These are phyloP conservation scores for Henricia sp. DNA, from an alignment of 53 echinoderm and acorn worm species.

Conservation along the genomic window DNA sequence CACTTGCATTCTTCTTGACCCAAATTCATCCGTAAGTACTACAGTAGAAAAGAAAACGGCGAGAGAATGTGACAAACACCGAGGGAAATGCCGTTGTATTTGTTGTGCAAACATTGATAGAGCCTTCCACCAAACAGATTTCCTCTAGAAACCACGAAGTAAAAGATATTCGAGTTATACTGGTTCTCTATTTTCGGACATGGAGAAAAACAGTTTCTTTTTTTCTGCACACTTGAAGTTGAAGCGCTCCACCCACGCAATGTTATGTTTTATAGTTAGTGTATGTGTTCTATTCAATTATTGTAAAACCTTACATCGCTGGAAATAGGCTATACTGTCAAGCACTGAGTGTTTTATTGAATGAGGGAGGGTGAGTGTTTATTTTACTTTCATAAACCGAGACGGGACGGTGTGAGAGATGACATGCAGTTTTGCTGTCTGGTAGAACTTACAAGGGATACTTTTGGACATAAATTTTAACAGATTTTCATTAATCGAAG, in stretches of 20 bases:
- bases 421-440: not conserved
- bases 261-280: too few species aligned
- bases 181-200: too few species aligned
- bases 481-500: not conserved
- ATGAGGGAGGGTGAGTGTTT: slow-evolving; percentile 17
- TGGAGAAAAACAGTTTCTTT: too few species aligned
- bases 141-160: too few species aligned
- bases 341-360: slow-evolving; percentile 27
- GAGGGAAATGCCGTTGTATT: slow-evolving; percentile 13
- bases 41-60: not conserved
- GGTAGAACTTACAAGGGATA: too few species aligned
- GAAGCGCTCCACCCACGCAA: too few species aligned
- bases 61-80: slow-evolving; percentile 4
- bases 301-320: not conserved
- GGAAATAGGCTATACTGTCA: slow-evolving; percentile 11
- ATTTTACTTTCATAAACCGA: slow-evolving; percentile 28
- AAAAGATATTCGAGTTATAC: too few species aligned
- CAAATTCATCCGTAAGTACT: not conserved
- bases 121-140: too few species aligned
- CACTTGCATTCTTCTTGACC: slow-evolving; percentile 8
- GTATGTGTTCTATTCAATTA: slow-evolving; percentile 6
- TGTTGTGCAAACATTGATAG: slow-evolving; percentile 4
- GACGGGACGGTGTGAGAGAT: not conserved
- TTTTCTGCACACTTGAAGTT: too few species aligned
- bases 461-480: not conserved